Percentiles rank a stretch among this genome's conserved stretches.
These are phyloP conservation scores for Rhyacophila brunnea DNA, from an alignment of 1,140 invertebrate species.

Conservation along the genomic window DNA sequence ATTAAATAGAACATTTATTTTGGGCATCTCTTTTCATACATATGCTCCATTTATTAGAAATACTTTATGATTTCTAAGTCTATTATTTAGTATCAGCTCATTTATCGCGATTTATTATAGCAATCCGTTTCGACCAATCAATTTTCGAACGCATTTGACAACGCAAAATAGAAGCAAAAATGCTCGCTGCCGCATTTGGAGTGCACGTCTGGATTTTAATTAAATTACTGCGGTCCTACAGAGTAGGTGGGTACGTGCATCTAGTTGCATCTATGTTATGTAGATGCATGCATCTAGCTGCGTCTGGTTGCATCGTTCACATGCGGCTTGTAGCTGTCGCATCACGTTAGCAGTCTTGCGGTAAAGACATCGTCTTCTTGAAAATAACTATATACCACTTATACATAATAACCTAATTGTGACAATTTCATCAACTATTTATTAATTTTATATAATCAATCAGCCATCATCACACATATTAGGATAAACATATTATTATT, in stretches of 20 bases:
- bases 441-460: too few relatives aligned
- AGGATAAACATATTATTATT: too few relatives aligned
- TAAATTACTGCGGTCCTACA: constrained; percentile 34
- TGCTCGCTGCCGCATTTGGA: constrained; percentile 12
- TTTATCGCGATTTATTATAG: background rate
- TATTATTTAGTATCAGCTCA: too few relatives aligned
- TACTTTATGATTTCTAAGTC: too few relatives aligned
- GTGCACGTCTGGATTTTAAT: constrained; percentile 30
- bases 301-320: constrained; percentile 1
- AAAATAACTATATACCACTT: too few relatives aligned
- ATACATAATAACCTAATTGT: too few relatives aligned
- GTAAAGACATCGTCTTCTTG: constrained; percentile 1
- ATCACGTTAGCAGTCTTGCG: constrained; percentile 14
- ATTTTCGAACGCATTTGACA: constrained; percentile 11
- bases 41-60: too few relatives aligned
- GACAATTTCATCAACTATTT: too few relatives aligned
- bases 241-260: constrained; percentile 6
- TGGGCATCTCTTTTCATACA: too few relatives aligned
- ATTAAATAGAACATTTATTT: too few relatives aligned
- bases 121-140: too few relatives aligned
- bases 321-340: constrained; percentile 22
- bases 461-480: too few relatives aligned
- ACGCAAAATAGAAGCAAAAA: constrained; percentile 17
- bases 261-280: constrained; percentile 3
- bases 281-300: background rate